These are phyloP conservation scores for Hippocampus mohnikei DNA, from an alignment of 2,113 vertebrate genomes.

Conservation along the genomic window DNA sequence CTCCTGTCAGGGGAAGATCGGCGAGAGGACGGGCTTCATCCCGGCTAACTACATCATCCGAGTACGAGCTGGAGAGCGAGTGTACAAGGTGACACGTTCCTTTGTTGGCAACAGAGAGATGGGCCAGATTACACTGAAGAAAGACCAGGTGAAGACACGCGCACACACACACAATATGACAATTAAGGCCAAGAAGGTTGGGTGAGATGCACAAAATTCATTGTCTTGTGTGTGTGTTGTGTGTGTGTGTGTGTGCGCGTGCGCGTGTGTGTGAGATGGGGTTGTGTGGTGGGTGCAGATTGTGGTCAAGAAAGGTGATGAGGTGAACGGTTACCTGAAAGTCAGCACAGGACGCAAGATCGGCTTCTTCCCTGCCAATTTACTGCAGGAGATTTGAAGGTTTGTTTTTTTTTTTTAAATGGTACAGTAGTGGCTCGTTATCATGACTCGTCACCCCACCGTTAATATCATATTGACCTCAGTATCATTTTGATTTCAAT, in stretches of 20 bases:
- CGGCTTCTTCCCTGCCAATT: constrained; percentile 82
- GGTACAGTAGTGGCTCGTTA: background rate
- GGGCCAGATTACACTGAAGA: constrained; percentile 89
- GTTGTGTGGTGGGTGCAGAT: constrained; percentile 66
- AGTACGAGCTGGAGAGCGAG: constrained; percentile 79
- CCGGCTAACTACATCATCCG: constrained; percentile 87
- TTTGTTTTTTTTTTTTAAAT: background rate
- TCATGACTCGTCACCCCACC: background rate
- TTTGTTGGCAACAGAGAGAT: constrained; percentile 89
- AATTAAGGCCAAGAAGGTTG: background rate
- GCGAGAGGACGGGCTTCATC: constrained; percentile 81
- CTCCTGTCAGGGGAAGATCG: constrained; percentile 77
- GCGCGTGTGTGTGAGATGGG: no score
- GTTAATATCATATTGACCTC: background rate
- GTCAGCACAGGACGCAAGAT: constrained; percentile 86
- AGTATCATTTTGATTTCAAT: background rate
- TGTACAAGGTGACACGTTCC: constrained; percentile 82
- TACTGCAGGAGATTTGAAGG: constrained; percentile 83
- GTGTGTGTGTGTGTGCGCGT: background rate
- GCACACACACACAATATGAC: background rate
- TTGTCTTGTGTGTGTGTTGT: background rate
- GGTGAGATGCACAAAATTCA: background rate
- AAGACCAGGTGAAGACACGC: constrained; percentile 78
- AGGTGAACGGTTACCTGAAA: constrained; percentile 84
- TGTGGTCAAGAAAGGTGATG: constrained; percentile 87